These are phyloP conservation scores for Zhuqinia jingwanae DNA, from an alignment of 2,888 invertebrate species.

Conservation along the genomic window DNA sequence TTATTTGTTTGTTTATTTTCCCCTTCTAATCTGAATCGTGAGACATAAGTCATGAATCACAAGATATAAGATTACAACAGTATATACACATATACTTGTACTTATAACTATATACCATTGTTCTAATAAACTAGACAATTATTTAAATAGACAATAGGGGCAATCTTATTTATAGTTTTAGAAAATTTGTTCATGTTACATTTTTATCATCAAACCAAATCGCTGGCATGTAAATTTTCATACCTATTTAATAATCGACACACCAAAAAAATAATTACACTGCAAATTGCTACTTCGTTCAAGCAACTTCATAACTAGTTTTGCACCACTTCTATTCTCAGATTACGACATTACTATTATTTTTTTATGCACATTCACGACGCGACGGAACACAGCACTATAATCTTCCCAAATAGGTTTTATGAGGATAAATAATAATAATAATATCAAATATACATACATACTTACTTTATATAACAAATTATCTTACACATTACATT, in stretches of 20 bases:
- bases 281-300: slow-evolving; percentile 34
- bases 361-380: slow-evolving; percentile 1
- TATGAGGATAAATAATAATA: neutral
- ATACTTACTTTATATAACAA: too few species aligned
- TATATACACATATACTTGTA: too few species aligned
- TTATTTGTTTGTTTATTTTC: slow-evolving; percentile 5
- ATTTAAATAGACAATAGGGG: neutral
- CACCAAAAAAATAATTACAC: slow-evolving; percentile 20
- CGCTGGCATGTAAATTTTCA: neutral
- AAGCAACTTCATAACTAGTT: slow-evolving; percentile 30
- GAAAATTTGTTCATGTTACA: too few species aligned
- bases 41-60: slow-evolving; percentile 16
- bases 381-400: neutral
- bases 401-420: slow-evolving; percentile 31
- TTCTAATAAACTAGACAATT: neutral
- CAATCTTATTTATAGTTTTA: too few species aligned
- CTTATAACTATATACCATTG: slow-evolving; percentile 41
- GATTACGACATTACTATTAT: slow-evolving; percentile 10
- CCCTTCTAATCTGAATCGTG: slow-evolving; percentile 31
- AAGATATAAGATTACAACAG: too few species aligned
- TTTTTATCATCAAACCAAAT: neutral
- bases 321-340: neutral
- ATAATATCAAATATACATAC: slow-evolving; percentile 14
- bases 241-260: too few species aligned
- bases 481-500: neutral